Evolutionary conservation across 2,888 invertebrate species (phyloP), one percentile per base, ranked within the genome.

Genomic region (Andrena praecox): DNA sequence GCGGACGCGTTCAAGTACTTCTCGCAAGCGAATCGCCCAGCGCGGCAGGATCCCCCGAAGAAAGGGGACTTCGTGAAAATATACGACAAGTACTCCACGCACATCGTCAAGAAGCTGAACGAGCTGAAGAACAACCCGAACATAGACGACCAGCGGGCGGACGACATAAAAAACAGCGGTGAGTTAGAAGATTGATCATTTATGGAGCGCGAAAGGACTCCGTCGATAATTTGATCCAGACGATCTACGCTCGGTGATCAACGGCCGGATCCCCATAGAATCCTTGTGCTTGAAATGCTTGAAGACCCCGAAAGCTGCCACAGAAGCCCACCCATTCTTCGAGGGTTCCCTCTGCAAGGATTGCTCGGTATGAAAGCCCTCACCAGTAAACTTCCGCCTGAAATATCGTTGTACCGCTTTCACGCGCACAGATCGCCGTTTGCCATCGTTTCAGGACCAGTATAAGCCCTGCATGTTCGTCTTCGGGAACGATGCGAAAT

Each of bases 401-500:
- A 52, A 52, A 52, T 52, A 52, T 52, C n/a, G 20, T 52, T 52
- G 20, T 52, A 20, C 6, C 52, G 20, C 20, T 20, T 52, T 52
- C 52, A 52, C 8, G 20, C 8, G 8, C 52, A 52, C 20, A 6
- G 20, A 52, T 42, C 5, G 42, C 42, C 12, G 42, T 29, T 63
- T 33, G 29, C 16, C n/a, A 50, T 59, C 24, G 12, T 81, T 86
- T 66, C 66, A 82, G 84, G 77, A 68, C 52, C 35, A 70, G 2
- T 88, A 84, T 31, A 85, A 91, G 76, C 90, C 92, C 1, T 91
- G 91, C 50, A 89, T 93, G 73, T 93, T 92, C 81, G 90, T 92
- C 8, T 92, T 90, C 48, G 93, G 93, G n/a, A 91, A 92, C 20
- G 94, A 94, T 84, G 91, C 90, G 12, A 93, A 93, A 85, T 92